Evolutionary conservation across 2,888 invertebrate species (phyloP).

Genomic region (Xylota sylvarum): DNA sequence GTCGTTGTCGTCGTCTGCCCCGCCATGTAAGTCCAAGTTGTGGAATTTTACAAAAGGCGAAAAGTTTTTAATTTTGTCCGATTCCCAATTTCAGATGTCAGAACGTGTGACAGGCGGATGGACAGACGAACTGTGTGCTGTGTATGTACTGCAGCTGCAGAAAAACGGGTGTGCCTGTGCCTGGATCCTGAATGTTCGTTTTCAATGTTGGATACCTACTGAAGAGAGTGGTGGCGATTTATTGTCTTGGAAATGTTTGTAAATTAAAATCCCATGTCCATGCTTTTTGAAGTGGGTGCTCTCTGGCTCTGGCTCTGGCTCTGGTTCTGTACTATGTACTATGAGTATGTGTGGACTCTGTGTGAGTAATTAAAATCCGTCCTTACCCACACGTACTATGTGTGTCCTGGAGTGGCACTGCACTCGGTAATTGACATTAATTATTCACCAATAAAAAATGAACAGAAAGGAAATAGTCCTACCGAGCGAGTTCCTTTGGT

Average conservation of each 20-base stretch:
- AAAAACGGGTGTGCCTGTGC: slow-evolving; percentile 2
- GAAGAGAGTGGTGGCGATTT: slow-evolving; percentile 63
- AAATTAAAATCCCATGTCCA: slow-evolving; percentile 77
- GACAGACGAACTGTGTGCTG: slow-evolving; percentile 77
- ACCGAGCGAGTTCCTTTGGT: slow-evolving; percentile 54
- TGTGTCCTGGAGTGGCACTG: slow-evolving; percentile 42
- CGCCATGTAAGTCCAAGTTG: slow-evolving; percentile 61
- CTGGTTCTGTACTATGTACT: too few relatives aligned
- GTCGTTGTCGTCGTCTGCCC: background rate
- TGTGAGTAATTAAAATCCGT: slow-evolving; percentile 73
- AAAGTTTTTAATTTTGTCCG: slow-evolving; percentile 79
- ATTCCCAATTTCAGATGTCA: slow-evolving; percentile 79
- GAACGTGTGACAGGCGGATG: slow-evolving; percentile 78
- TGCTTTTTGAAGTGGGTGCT: slow-evolving; percentile 74
- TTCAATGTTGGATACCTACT: slow-evolving; percentile 1
- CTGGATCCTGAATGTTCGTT: slow-evolving; percentile 35
- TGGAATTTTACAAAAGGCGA: slow-evolving; percentile 77
- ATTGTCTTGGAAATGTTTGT: slow-evolving; percentile 77
- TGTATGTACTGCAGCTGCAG: slow-evolving; percentile 33
- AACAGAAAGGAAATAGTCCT: slow-evolving; percentile 53
- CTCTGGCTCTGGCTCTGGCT: background rate
- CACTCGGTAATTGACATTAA: slow-evolving; percentile 75
- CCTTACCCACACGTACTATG: slow-evolving; percentile 45
- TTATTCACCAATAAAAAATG: slow-evolving; percentile 76
- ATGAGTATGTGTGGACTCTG: slow-evolving; percentile 34